These are phyloP conservation scores for Agrenia bidenticulata DNA, from an alignment of 2,888 invertebrate species.

Conservation along the genomic window DNA sequence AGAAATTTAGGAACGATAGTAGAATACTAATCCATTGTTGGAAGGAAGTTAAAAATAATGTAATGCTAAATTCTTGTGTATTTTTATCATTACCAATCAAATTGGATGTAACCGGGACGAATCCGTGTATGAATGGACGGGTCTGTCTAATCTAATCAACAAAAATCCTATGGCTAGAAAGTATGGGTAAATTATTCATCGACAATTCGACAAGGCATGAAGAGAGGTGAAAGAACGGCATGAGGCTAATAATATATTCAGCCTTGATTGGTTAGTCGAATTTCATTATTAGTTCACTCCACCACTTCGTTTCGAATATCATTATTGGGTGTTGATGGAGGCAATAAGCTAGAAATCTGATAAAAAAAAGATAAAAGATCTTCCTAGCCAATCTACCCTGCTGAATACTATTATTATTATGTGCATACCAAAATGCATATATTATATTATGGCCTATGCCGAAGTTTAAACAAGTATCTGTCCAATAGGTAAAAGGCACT, in stretches of 20 bases:
- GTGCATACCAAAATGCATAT: no score
- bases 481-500: no score
- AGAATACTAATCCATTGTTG: no score
- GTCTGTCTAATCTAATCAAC: conserved; percentile 12
- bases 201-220: not conserved
- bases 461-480: no score
- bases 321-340: conserved; percentile 12
- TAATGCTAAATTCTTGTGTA: no score
- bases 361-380: not conserved
- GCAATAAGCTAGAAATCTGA: conserved; percentile 8
- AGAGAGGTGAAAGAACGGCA: conserved; percentile 6
- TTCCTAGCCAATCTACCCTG: no score
- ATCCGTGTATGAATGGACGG: not conserved
- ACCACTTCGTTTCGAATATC: conserved; percentile 6
- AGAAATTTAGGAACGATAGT: no score
- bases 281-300: conserved; percentile 12
- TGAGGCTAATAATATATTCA: conserved; percentile 9
- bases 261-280: conserved; percentile 5
- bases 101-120: not conserved
- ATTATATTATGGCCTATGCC: no score
- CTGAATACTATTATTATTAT: conserved; percentile 1
- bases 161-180: not conserved
- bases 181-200: not conserved
- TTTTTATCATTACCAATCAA: not conserved
- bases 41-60: no score